Evolutionary conservation across 2,113 vertebrate species (phyloP).

Genomic region (Apaloderma vittatum): DNA sequence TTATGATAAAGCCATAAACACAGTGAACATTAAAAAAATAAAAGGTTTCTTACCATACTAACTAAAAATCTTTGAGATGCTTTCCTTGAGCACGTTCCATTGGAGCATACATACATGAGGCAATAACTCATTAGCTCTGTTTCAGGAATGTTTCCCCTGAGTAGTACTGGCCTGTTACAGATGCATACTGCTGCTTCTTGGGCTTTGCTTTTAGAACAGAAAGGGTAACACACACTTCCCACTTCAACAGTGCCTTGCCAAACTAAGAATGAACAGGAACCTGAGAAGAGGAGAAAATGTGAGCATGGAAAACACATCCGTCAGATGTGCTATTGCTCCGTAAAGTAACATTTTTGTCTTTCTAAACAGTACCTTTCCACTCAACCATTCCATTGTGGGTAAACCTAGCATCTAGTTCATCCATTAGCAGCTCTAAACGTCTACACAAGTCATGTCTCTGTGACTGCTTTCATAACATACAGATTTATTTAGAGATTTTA

Average conservation of each 20-base stretch:
- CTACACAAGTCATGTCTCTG: not conserved
- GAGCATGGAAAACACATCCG: conserved; percentile 40
- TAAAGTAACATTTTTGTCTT: not conserved
- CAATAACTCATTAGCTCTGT: not conserved
- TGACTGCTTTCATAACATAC: not conserved
- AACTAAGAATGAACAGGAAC: conserved; percentile 22
- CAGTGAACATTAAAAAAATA: not conserved
- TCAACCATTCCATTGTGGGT: not conserved
- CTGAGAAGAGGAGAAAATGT: conserved; percentile 6
- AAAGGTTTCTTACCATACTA: conserved; percentile 25
- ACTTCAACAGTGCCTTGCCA: conserved; percentile 34
- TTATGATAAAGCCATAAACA: not conserved
- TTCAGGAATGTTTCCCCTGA: not conserved
- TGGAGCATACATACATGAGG: not conserved
- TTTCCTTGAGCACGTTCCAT: not conserved
- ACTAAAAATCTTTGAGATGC: not conserved
- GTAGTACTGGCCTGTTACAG: not conserved
- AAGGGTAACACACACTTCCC: not conserved
- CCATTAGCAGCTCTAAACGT: not conserved
- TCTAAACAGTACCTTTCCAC: not conserved
- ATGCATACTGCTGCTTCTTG: not conserved
- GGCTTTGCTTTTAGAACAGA: not conserved
- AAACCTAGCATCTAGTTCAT: not conserved
- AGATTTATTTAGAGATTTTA: not conserved
- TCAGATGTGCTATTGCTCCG: not conserved